phyloP scores from a whole-genome alignment of 2,888 invertebrate species.

The Ernsta delagoae region DNA sequence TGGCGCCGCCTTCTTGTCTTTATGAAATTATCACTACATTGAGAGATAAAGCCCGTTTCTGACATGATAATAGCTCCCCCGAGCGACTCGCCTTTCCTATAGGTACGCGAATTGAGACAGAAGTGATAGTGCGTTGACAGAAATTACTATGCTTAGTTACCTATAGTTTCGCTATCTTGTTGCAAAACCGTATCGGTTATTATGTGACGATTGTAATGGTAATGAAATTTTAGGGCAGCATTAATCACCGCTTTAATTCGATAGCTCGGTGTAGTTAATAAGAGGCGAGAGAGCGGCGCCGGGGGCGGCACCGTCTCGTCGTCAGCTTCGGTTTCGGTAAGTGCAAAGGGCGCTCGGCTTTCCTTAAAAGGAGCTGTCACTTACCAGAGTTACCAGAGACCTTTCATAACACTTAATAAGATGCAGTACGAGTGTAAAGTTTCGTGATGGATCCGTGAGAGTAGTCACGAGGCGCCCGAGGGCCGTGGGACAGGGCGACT shows the following conservation, averaged over 20 bases:
- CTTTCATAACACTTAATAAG: constrained; percentile 80
- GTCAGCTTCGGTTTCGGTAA: constrained; percentile 37
- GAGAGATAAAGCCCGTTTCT: constrained; percentile 72
- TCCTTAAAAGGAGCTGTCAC: constrained; percentile 75
- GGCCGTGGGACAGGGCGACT: constrained; percentile 69
- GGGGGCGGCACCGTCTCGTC: constrained; percentile 40
- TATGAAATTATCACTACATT: constrained; percentile 80
- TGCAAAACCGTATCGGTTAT: neutral
- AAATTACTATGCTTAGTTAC: constrained; percentile 23
- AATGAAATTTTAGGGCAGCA: constrained; percentile 25
- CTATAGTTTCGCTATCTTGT: neutral
- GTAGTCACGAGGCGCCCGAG: constrained; percentile 73
- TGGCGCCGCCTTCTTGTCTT: constrained; percentile 60
- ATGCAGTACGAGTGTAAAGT: constrained; percentile 73
- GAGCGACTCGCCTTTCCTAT: constrained; percentile 62
- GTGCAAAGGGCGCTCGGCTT: constrained; percentile 55
- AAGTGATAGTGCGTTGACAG: constrained; percentile 38
- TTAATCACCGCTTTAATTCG: constrained; percentile 36
- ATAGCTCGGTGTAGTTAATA: constrained; percentile 36
- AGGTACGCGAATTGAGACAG: constrained; percentile 53
- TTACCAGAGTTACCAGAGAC: constrained; percentile 53
- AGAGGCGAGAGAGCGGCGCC: constrained; percentile 40
- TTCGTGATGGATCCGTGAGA: constrained; percentile 78
- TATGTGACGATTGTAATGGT: neutral
- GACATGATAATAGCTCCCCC: constrained; percentile 72